Conservation (phyloP, 2,797 vertebrate species). For the Pangasius krempfi region DNA sequence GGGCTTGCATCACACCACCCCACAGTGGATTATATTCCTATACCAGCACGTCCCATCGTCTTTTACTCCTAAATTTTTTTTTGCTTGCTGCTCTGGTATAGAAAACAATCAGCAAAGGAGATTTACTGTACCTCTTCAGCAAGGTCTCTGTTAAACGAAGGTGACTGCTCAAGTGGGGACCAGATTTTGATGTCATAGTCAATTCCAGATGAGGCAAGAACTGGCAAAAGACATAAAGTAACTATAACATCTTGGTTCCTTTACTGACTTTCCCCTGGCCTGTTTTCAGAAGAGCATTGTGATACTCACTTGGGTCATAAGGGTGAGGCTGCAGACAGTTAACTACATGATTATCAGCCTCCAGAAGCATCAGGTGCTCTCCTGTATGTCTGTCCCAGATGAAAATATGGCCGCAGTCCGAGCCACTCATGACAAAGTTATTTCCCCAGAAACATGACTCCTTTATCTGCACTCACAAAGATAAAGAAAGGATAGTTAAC, state of each 20-base stretch:
- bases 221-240: slow-evolving; percentile 64
- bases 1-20: background rate
- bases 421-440: slow-evolving; percentile 98
- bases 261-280: background rate
- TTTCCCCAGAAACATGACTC: slow-evolving; percentile 98
- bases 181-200: slow-evolving; percentile 99
- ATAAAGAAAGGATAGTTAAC: background rate
- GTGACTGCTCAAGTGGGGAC: slow-evolving; percentile 90
- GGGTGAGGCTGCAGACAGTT: slow-evolving; percentile 99
- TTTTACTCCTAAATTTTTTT: background rate
- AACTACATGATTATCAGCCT: slow-evolving; percentile 98
- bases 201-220: slow-evolving; percentile 97
- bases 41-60: background rate
- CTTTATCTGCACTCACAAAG: slow-evolving; percentile 84
- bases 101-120: slow-evolving; percentile 1
- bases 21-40: background rate
- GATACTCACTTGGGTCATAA: slow-evolving; percentile 91
- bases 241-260: background rate
- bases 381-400: slow-evolving; percentile 97
- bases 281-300: background rate
- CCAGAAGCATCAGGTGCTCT: slow-evolving; percentile 95
- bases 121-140: slow-evolving; percentile 87
- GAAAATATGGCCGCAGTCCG: slow-evolving; percentile 98
- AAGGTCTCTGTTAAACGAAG: slow-evolving; percentile 93
- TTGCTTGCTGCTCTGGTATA: background rate